Base-by-base conservation (phyloP, 2,113 vertebrate genomes). In the Trichechus manatus region DNA sequence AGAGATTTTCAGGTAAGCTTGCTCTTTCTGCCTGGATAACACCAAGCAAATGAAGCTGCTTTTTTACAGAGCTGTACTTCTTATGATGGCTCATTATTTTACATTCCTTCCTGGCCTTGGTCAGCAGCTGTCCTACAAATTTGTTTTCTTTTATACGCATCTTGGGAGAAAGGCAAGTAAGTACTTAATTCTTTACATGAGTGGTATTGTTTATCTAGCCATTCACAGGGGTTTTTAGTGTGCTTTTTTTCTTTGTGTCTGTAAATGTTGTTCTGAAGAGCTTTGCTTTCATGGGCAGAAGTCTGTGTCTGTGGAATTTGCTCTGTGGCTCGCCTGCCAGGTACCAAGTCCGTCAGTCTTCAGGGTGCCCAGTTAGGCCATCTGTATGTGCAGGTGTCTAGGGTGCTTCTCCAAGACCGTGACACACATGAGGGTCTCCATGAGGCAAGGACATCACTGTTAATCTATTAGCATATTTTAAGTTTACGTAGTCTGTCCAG, bases 91-190 rank as follows among this genome's bases (percentile, higher is more conserved):
- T 94, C 74, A 91, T 64, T 89, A 44, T 80, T 75, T 82, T 95
- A 39, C 61, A 75, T 92, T 79, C 59, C 68, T 96, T 63, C 95
- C 89, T 94, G 79, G 82, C 79, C 92, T 56, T 36, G 81, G 70
- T 96, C 96, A 87, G 78, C 42, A 88, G 95, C 78, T 90, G 39
- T 85, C 94, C 82, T 92, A 36, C 68, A 93, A 50, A 23, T 93
- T 92, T 86, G 47, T 91, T 92, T 95, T 77, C 42, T 91, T 64
- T 96, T 91, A 80, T 78, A 59, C 93, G 17, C 39, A 47, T 83
- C 44, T 89, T 91, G 78, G 56, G 42, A 96, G 63, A 68, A 95
- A 86, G 59, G n/a, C 63, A 29, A 39, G 8, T 19, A 88, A 82
- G 79, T 74, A 31, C 31, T 90, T 78, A 85, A 64, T 93, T 94